A percentile compares a stretch with the other conserved stretches of the same genome.
phyloP scores from a whole-genome alignment of 2,888 invertebrate species.

The Agrotis ipsilon region DNA sequence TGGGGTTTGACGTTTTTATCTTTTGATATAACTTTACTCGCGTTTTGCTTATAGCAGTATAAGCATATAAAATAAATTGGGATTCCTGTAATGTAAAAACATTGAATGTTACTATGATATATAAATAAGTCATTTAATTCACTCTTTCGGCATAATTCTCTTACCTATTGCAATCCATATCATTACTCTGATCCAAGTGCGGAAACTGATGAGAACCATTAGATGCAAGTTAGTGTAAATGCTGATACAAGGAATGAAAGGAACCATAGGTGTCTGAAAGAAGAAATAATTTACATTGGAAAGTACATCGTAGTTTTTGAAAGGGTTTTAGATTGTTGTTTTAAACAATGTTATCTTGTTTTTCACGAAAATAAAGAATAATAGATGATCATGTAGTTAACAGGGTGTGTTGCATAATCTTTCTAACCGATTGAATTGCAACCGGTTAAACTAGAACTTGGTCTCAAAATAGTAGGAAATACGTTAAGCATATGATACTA shows the following conservation, averaged over 20 bases:
- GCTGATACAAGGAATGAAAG: constrained; percentile 95
- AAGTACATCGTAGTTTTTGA: neutral
- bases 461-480: neutral
- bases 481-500: neutral
- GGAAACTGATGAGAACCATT: constrained; percentile 94
- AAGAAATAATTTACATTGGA: neutral
- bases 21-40: constrained; percentile 66
- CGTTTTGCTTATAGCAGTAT: constrained; percentile 77
- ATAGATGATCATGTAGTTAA: no score
- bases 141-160: constrained; percentile 12
- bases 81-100: constrained; percentile 78
- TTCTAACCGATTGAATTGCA: neutral
- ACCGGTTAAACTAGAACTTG: neutral
- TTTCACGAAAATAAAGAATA: no score
- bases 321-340: neutral
- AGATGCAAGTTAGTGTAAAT: constrained; percentile 96
- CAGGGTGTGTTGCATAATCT: neutral
- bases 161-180: constrained; percentile 96
- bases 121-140: neutral
- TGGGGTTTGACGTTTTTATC: constrained; percentile 68
- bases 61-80: constrained; percentile 82
- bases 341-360: neutral
- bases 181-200: constrained; percentile 96
- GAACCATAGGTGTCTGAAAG: constrained; percentile 95
- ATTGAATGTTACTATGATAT: neutral